A percentile compares a stretch with the other conserved stretches of the same genome.
Evolutionary conservation across 2,888 invertebrate species (phyloP).

Genomic region (Sinohyriopsis cumingii): DNA sequence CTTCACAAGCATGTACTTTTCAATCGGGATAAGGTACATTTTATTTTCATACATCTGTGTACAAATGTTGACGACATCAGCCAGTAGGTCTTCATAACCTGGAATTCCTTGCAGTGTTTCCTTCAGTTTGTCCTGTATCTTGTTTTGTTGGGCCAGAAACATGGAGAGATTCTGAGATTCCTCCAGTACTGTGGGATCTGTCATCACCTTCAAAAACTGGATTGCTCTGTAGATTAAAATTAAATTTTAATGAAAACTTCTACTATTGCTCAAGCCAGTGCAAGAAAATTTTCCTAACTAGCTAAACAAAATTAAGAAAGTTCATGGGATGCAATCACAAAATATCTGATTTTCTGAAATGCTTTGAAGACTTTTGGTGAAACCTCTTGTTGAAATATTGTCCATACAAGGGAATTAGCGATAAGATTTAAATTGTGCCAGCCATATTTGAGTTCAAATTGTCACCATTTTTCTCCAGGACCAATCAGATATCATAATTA

Average conservation of each 20-base stretch:
- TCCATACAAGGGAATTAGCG: too few relatives aligned
- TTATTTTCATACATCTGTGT: conserved; percentile 98
- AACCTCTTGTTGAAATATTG: too few relatives aligned
- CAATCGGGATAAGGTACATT: conserved; percentile 96
- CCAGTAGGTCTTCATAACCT: conserved; percentile 94
- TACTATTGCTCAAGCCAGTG: not conserved
- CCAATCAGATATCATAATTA: too few relatives aligned
- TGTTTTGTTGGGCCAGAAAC: conserved; percentile 99
- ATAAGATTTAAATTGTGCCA: too few relatives aligned
- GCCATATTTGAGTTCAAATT: too few relatives aligned
- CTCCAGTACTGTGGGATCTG: conserved; percentile 95
- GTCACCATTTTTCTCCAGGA: too few relatives aligned
- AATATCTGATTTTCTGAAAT: too few relatives aligned
- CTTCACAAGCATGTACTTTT: conserved; percentile 99
- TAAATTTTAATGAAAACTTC: not conserved
- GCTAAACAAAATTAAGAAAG: not conserved
- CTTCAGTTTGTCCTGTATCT: conserved; percentile 96
- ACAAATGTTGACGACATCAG: conserved; percentile 97
- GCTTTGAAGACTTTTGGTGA: too few relatives aligned
- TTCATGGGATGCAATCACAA: too few relatives aligned
- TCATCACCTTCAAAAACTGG: conserved; percentile 98
- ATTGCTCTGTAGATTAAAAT: conserved; percentile 81
- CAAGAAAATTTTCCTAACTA: not conserved
- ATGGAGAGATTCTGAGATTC: conserved; percentile 99
- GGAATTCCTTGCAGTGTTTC: conserved; percentile 84